Evolutionary conservation across 2,113 vertebrate genomes (phyloP), one percentile per base, ranked within the genome.

Genomic region (Gobiocypris rarus): DNA sequence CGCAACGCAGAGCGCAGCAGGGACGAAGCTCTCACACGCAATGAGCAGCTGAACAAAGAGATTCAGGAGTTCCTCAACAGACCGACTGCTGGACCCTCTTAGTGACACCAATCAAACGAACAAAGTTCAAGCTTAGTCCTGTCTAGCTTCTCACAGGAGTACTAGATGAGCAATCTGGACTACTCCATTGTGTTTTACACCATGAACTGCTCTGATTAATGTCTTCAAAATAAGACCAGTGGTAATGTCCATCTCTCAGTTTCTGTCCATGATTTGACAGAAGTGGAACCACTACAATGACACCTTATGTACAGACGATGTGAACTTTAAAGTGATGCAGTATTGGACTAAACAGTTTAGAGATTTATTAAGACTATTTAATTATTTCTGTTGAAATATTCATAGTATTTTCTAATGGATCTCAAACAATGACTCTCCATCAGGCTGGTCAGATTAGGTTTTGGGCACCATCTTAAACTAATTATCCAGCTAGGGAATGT

Each of bases 21-120:
- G 56, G 94, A 96, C 0, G 94, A 96, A 31, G 89, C 93, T 31
- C 94, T 95, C 90, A 94, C 10, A 90, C 95, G 92, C 73, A 96
- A 95, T 82, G 89, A 92, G 63, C 87, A 88, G 82, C 92, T 97
- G 9, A 94, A 96, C 87, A 92, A 90, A 85, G 91, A 97, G 87
- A 91, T 97, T 87, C 92, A 96, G 69, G 89, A 86, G 19, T 94
- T 96, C 59, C 85, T 92, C 48, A 26, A 8, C 28, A 83, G 19
- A 59, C n/a, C 84, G 5, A 84, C 83, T n/a, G 22, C 59, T 28
- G 82, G 90, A 24, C 85, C 89, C 4, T 87, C 89, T 59, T 91
- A 91, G 90, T n/a, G 17, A 54, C 11, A 1, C 26, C 10, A 11
- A 38, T 19, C 56, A 61, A 26, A 24, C 7, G 15, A 78, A 17